phyloP scores from a whole-genome alignment of 2,113 vertebrate species.

The Scatophagus argus region DNA sequence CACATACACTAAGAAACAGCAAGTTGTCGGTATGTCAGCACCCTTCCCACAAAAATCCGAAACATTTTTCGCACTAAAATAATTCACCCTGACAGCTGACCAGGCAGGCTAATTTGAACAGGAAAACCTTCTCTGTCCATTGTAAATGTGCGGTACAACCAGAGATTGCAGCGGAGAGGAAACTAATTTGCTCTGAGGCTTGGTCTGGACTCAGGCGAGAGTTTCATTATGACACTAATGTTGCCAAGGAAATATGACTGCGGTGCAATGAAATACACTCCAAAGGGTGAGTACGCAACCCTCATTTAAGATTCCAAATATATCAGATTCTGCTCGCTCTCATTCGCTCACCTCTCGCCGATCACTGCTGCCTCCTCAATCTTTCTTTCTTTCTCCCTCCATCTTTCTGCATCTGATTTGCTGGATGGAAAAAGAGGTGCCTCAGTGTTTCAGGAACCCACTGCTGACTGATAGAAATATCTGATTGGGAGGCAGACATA shows the following conservation, averaged over 20 bases:
- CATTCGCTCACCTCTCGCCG: conserved; percentile 11
- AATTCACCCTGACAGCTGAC: conserved; percentile 65
- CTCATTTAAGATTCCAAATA: conserved; percentile 64
- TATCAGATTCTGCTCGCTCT: conserved; percentile 38
- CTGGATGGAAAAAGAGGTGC: conserved; percentile 36
- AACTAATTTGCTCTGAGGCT: conserved; percentile 53
- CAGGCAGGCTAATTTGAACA: conserved; percentile 55
- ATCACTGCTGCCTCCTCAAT: conserved; percentile 13
- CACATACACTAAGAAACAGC: background rate
- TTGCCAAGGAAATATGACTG: conserved; percentile 52
- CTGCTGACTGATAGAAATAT: conserved; percentile 68
- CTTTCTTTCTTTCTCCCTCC: conserved; percentile 9
- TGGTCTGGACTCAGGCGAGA: conserved; percentile 32
- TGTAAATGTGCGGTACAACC: conserved; percentile 30
- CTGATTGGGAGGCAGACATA: conserved; percentile 57
- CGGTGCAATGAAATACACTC: conserved; percentile 21
- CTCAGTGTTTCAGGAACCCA: conserved; percentile 49
- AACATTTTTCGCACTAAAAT: conserved; percentile 41
- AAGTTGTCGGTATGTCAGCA: conserved; percentile 22
- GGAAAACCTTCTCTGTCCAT: conserved; percentile 38
- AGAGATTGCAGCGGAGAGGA: conserved; percentile 12
- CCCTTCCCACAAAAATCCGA: conserved; percentile 13
- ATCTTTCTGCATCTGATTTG: conserved; percentile 53
- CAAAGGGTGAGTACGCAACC: conserved; percentile 29
- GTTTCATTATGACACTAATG: conserved; percentile 59